Percentiles rank a stretch among this genome's conserved stretches.
These are phyloP conservation scores for Phalera bucephala DNA, from an alignment of 2,888 invertebrate species.

Conservation along the genomic window DNA sequence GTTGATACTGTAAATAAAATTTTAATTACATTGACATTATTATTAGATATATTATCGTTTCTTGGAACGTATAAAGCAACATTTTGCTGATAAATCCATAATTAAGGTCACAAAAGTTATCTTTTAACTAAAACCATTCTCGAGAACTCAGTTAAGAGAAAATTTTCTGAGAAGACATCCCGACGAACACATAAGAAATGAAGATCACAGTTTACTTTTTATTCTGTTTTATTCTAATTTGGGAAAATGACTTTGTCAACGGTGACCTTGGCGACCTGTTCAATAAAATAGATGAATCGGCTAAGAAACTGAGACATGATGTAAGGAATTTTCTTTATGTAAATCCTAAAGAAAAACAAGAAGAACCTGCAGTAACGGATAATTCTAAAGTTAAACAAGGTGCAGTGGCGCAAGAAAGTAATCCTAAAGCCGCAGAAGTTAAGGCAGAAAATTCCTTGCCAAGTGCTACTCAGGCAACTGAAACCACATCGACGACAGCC, in stretches of 20 bases:
- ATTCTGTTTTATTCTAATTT: constrained; percentile 35
- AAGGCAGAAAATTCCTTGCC: not conserved
- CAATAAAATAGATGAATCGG: constrained; percentile 34
- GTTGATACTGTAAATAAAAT: not conserved
- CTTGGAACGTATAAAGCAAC: constrained; percentile 25
- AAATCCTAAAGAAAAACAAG: constrained; percentile 20
- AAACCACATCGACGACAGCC: constrained; percentile 15
- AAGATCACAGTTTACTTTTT: constrained; percentile 36
- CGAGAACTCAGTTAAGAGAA: constrained; percentile 34
- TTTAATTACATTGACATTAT: not conserved
- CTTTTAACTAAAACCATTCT: constrained; percentile 21
- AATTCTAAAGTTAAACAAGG: not conserved
- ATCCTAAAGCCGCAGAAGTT: not conserved
- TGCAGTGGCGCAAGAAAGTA: not conserved
- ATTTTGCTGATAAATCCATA: constrained; percentile 29
- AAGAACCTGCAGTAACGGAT: constrained; percentile 3
- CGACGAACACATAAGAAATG: constrained; percentile 36
- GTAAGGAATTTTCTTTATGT: constrained; percentile 31
- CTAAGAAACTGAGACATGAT: constrained; percentile 37
- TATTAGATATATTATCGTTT: constrained; percentile 28
- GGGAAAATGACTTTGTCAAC: constrained; percentile 30
- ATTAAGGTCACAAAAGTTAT: constrained; percentile 45
- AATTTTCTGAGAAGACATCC: constrained; percentile 25
- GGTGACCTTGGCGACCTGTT: constrained; percentile 43
- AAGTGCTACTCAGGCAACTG: constrained; percentile 10